A percentile compares a stretch with the other conserved stretches of the same genome.
phyloP scores from a whole-genome alignment of 2,888 invertebrate genomes.

The Prostheceraeus crozeri region DNA sequence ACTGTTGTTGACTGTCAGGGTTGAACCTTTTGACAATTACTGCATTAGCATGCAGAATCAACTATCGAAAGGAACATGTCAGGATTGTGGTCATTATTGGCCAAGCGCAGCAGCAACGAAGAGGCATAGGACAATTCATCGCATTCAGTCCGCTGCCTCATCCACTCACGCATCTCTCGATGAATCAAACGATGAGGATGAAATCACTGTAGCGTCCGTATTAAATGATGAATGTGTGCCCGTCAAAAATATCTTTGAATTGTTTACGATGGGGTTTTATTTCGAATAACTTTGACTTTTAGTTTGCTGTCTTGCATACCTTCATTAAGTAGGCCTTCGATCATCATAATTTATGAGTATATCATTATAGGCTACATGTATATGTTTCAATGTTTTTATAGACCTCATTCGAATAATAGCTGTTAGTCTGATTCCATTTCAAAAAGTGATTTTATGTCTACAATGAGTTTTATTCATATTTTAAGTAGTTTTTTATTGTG shows the following conservation, averaged over 20 bases:
- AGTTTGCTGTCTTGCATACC: neutral
- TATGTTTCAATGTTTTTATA: too few species aligned
- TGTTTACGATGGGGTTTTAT: slow-evolving; percentile 7
- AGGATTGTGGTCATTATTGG: slow-evolving; percentile 22
- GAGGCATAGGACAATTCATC: slow-evolving; percentile 22
- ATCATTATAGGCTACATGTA: too few species aligned
- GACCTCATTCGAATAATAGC: too few species aligned
- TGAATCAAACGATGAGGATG: slow-evolving; percentile 15
- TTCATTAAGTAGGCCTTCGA: too few species aligned
- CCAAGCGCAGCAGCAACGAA: slow-evolving; percentile 16
- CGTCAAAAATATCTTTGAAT: slow-evolving; percentile 26
- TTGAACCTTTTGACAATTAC: slow-evolving; percentile 25
- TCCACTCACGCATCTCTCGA: neutral
- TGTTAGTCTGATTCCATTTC: too few species aligned
- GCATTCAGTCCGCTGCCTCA: neutral
- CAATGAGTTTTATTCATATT: too few species aligned
- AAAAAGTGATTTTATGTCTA: too few species aligned
- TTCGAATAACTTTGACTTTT: slow-evolving; percentile 16
- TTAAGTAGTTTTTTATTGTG: too few species aligned
- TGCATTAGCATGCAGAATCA: slow-evolving; percentile 25
- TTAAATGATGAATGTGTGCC: slow-evolving; percentile 8
- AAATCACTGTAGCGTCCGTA: neutral
- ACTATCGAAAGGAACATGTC: slow-evolving; percentile 19
- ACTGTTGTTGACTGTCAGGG: slow-evolving; percentile 5
- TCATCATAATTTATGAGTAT: too few species aligned